Conservation (phyloP, 2,113 vertebrate species). For the Antennarius striatus region DNA sequence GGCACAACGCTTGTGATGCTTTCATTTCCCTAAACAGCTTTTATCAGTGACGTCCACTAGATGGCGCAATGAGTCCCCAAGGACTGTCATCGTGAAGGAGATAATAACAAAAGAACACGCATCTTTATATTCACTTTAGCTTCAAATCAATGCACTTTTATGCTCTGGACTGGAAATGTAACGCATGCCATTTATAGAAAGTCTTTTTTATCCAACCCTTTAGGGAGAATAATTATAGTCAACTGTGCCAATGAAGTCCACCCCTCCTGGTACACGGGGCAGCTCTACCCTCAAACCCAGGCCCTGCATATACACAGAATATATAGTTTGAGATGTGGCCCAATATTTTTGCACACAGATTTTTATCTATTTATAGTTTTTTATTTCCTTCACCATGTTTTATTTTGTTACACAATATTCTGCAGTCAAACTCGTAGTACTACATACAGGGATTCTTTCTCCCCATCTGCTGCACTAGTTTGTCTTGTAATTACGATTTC, state of each 20-base stretch:
- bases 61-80: slow-evolving; percentile 45
- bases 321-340: too few species aligned
- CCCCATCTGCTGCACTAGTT: slow-evolving; percentile 13
- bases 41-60: slow-evolving; percentile 36
- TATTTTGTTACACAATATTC: too few species aligned
- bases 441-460: neutral
- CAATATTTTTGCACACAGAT: too few species aligned
- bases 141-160: neutral
- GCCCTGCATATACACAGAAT: too few species aligned
- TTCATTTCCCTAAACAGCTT: neutral
- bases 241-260: slow-evolving; percentile 30
- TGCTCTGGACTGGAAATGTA: slow-evolving; percentile 14
- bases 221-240: slow-evolving; percentile 51
- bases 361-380: too few species aligned
- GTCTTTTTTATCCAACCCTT: slow-evolving; percentile 15
- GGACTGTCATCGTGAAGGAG: neutral
- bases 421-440: too few species aligned
- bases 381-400: too few species aligned
- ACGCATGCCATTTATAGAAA: neutral
- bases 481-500: slow-evolving; percentile 16
- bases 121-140: slow-evolving; percentile 16
- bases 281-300: slow-evolving; percentile 1
- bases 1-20: neutral
- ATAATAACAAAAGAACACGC: slow-evolving; percentile 3
- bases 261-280: slow-evolving; percentile 23